A percentile compares a stretch with the other conserved stretches of the same genome.
These are phyloP conservation scores for Busseola fusca DNA, from an alignment of 2,888 invertebrate genomes.

Conservation along the genomic window DNA sequence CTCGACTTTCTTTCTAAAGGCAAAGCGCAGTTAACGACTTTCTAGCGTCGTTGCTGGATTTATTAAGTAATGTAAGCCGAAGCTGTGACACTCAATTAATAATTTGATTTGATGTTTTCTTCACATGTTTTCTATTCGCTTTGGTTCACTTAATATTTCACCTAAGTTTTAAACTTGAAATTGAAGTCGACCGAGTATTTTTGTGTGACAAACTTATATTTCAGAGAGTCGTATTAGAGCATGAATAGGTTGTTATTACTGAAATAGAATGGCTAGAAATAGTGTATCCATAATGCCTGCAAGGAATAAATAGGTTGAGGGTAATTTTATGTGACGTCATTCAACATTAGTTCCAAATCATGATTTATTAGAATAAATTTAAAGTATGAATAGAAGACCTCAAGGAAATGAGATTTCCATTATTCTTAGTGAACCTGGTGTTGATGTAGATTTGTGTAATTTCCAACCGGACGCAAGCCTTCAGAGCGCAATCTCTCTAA, in stretches of 20 bases:
- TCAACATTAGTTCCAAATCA: neutral
- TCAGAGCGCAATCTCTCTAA: conserved; percentile 66
- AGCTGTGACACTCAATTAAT: conserved; percentile 82
- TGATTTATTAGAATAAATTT: neutral
- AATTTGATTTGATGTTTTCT: conserved; percentile 79
- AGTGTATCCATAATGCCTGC: neutral
- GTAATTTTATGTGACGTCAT: neutral
- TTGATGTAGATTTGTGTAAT: conserved; percentile 62
- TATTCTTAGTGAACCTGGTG: conserved; percentile 3
- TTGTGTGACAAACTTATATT: conserved; percentile 19
- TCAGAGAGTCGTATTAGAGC: conserved; percentile 2
- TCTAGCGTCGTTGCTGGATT: conserved; percentile 76
- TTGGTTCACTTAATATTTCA: conserved; percentile 48
- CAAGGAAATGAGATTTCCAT: neutral
- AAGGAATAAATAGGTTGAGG: neutral
- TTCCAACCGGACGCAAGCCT: conserved; percentile 63
- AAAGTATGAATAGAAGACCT: too few species aligned
- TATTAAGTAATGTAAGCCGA: conserved; percentile 82
- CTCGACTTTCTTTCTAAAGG: conserved; percentile 79
- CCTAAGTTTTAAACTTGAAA: conserved; percentile 45
- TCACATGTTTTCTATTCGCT: conserved; percentile 67
- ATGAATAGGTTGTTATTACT: conserved; percentile 7
- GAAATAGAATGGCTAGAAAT: conserved; percentile 1
- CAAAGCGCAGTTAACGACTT: conserved; percentile 81
- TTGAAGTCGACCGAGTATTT: conserved; percentile 19